Conservation (phyloP, 2,113 vertebrate species). For the Pituophis catenifer region DNA sequence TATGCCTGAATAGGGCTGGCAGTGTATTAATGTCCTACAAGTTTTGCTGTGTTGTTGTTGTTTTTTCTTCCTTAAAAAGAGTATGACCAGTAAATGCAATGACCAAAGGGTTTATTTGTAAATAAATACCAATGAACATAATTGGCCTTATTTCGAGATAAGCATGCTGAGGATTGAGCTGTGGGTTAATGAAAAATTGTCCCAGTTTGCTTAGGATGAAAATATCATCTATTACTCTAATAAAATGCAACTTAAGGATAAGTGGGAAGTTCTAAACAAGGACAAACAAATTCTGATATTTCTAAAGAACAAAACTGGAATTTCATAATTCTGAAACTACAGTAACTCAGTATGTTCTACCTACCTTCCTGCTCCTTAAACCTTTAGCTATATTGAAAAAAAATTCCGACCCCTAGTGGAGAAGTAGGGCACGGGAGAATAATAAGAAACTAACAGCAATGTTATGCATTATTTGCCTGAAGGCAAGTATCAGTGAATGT, state of each 20-base stretch:
- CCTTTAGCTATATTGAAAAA: neutral
- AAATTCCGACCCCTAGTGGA: neutral
- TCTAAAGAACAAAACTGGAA: neutral
- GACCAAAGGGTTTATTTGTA: neutral
- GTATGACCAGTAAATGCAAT: neutral
- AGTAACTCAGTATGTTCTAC: neutral
- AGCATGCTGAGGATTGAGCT: neutral
- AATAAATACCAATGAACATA: neutral
- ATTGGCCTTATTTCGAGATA: neutral
- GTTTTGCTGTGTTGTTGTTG: neutral
- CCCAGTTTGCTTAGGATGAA: neutral
- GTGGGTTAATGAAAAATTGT: neutral
- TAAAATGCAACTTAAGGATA: neutral
- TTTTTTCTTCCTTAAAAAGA: neutral
- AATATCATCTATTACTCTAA: neutral
- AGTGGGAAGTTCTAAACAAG: neutral
- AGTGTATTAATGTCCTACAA: neutral
- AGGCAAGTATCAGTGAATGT: neutral
- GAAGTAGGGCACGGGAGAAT: neutral
- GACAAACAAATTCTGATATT: neutral
- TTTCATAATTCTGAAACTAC: neutral
- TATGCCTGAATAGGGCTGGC: neutral
- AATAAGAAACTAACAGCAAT: neutral
- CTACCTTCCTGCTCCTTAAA: neutral
- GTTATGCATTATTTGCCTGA: neutral